phyloP scores from a whole-genome alignment of 92 coral and sea anemone species.

The Paragorgia papillata region DNA sequence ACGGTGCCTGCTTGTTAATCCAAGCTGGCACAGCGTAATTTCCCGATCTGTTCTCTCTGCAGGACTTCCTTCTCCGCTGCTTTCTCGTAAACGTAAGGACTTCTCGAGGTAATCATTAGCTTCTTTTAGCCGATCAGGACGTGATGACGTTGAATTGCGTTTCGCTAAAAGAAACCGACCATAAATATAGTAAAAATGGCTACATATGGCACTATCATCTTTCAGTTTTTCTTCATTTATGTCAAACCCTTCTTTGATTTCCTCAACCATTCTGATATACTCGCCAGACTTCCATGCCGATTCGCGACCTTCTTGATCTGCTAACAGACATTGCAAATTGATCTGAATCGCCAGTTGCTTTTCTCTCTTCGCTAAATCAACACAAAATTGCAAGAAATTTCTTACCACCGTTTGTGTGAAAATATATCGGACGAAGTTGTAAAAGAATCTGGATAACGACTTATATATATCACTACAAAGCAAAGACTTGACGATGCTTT shows the following conservation, averaged over 20 bases:
- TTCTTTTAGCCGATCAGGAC: neutral
- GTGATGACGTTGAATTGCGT: neutral
- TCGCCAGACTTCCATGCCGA: slow-evolving; percentile 1
- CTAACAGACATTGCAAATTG: slow-evolving; percentile 12
- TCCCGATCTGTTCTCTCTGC: neutral
- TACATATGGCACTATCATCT: neutral
- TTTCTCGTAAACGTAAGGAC: neutral
- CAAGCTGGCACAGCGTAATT: neutral
- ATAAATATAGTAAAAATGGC: slow-evolving; percentile 1
- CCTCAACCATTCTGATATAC: neutral
- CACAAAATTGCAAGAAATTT: slow-evolving; percentile 9
- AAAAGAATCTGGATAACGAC: slow-evolving; percentile 32
- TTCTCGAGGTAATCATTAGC: neutral
- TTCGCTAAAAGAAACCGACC: neutral
- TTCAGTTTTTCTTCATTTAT: neutral
- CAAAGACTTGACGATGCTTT: neutral
- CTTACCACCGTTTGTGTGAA: neutral
- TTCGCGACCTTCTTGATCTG: slow-evolving; percentile 13
- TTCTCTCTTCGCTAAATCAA: neutral
- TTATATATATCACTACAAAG: slow-evolving; percentile 17
- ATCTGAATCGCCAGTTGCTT: neutral
- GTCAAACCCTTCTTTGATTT: neutral
- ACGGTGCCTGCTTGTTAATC: neutral
- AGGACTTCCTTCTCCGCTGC: neutral
- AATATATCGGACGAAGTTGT: slow-evolving; percentile 8